Conservation (phyloP, 2,888 invertebrate genomes). For the Anagyrus pseudococci region DNA sequence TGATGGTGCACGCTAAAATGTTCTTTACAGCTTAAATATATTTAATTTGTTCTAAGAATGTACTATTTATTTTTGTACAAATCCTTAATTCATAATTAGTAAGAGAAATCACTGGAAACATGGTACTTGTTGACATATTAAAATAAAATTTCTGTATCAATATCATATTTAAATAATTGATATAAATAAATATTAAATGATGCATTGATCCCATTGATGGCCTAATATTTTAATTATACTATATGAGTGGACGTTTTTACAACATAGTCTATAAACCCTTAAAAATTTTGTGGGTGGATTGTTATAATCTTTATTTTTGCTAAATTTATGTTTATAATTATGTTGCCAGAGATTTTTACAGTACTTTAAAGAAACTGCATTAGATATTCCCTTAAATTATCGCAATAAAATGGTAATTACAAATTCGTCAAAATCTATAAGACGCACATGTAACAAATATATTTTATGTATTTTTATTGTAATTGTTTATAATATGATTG, state of each 20-base stretch:
- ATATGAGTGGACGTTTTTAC: no score
- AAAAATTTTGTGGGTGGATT: constrained; percentile 7
- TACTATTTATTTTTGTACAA: constrained; percentile 60
- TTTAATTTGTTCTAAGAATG: constrained; percentile 51
- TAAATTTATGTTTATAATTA: constrained; percentile 10
- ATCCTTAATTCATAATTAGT: constrained; percentile 38
- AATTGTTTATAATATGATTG: background rate
- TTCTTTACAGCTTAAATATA: constrained; percentile 52
- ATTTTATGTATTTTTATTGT: constrained; percentile 7
- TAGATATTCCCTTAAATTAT: constrained; percentile 1
- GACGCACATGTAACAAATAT: background rate
- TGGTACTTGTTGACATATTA: constrained; percentile 16
- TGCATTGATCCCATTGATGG: constrained; percentile 29
- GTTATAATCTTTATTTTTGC: constrained; percentile 8
- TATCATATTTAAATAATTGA: constrained; percentile 10
- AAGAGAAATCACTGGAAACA: constrained; percentile 25
- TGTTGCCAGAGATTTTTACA: constrained; percentile 24
- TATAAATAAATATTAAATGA: constrained; percentile 16
- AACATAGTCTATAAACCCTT: no score
- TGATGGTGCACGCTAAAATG: constrained; percentile 53
- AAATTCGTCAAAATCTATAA: background rate
- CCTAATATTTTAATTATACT: constrained; percentile 25
- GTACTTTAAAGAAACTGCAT: background rate
- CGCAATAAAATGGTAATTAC: background rate
- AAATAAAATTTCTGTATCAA: constrained; percentile 11